A percentile compares a stretch with the other conserved stretches of the same genome.
phyloP scores from a whole-genome alignment of 2,797 vertebrate species.

The Dendrocincla tyrannina region DNA sequence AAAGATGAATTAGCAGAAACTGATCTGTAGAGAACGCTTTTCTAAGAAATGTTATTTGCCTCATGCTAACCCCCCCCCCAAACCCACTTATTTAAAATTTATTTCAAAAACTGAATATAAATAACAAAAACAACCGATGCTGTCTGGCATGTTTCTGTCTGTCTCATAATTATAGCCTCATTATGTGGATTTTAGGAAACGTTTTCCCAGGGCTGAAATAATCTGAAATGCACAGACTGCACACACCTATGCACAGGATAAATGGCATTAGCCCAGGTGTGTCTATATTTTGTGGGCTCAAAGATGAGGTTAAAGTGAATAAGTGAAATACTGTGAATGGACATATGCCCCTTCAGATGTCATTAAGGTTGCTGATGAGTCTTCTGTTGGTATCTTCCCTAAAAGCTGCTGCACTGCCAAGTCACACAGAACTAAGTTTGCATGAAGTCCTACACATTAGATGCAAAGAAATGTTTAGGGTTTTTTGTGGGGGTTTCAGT shows the following conservation, averaged over 20 bases:
- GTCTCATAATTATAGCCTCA: background rate
- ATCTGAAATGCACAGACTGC: background rate
- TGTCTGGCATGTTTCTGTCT: background rate
- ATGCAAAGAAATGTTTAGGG: background rate
- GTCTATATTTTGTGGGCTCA: background rate
- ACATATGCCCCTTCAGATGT: background rate
- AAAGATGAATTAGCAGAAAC: background rate
- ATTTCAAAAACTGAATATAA: background rate
- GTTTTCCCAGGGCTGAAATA: background rate
- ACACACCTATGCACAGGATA: background rate
- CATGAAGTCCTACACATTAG: background rate
- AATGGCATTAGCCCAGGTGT: background rate
- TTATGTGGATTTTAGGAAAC: background rate
- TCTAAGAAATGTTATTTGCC: background rate
- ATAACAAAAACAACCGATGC: background rate
- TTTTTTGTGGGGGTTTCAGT: background rate
- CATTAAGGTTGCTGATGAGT: background rate
- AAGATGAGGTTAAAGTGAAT: background rate
- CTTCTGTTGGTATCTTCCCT: background rate
- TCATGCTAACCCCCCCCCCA: background rate
- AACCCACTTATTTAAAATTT: background rate
- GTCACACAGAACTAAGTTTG: background rate
- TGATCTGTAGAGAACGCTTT: background rate
- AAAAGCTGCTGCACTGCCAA: background rate
- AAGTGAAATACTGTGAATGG: background rate